Percentiles rank a stretch among this genome's conserved stretches.
Evolutionary conservation across 2,797 vertebrate species (phyloP).

Genomic region (Dryobates pubescens): DNA sequence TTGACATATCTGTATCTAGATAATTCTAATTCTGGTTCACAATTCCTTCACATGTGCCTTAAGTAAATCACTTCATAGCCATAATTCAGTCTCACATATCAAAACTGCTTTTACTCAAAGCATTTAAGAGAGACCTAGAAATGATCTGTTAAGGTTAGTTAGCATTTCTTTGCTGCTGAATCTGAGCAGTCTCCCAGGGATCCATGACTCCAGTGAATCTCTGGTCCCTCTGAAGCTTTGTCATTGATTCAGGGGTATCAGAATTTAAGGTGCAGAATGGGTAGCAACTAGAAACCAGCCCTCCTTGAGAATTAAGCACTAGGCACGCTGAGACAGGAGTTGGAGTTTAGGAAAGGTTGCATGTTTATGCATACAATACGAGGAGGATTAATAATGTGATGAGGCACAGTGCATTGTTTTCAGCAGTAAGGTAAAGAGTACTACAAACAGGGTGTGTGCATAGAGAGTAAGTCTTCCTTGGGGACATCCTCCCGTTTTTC

Average conservation of each 20-base stretch:
- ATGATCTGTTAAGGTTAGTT: neutral
- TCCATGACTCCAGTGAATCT: neutral
- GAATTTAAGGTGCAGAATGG: neutral
- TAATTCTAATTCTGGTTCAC: neutral
- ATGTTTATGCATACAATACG: neutral
- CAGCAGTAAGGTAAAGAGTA: neutral
- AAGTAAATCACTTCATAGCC: neutral
- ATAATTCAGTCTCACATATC: neutral
- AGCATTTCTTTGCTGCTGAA: neutral
- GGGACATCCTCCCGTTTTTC: neutral
- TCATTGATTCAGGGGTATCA: neutral
- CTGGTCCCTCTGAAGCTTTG: neutral
- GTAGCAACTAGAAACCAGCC: constrained; percentile 15
- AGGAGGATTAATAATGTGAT: neutral
- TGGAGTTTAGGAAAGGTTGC: neutral
- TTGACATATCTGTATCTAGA: neutral
- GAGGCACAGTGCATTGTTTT: constrained; percentile 9
- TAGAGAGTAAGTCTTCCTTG: neutral
- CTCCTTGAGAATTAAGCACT: neutral
- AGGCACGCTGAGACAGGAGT: neutral
- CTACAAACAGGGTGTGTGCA: neutral
- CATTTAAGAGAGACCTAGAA: neutral
- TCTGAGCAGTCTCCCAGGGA: neutral
- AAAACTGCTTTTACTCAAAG: neutral
- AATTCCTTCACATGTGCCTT: neutral